Evolutionary conservation across 2,888 invertebrate genomes (phyloP).

Genomic region (Pterostichus madidus): DNA sequence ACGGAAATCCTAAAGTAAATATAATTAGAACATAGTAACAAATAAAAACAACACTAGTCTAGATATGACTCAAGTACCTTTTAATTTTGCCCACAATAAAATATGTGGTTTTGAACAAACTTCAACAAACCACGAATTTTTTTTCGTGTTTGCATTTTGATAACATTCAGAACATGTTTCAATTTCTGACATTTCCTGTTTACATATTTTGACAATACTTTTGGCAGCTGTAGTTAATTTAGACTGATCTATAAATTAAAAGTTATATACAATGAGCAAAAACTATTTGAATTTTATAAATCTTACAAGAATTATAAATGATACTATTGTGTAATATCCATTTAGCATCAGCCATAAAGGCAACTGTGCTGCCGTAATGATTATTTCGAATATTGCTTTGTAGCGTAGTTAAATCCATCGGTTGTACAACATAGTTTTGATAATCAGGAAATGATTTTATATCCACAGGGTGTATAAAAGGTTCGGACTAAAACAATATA

Average conservation of each 20-base stretch:
- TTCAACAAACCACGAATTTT: slow-evolving; percentile 93
- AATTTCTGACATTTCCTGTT: slow-evolving; percentile 94
- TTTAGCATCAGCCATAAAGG: slow-evolving; percentile 93
- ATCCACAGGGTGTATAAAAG: slow-evolving; percentile 89
- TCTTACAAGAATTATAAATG: slow-evolving; percentile 92
- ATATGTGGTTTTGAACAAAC: slow-evolving; percentile 94
- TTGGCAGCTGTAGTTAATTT: slow-evolving; percentile 89
- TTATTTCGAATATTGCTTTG: slow-evolving; percentile 87
- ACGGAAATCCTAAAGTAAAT: slow-evolving; percentile 87
- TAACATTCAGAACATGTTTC: slow-evolving; percentile 97
- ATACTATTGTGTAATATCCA: slow-evolving; percentile 97
- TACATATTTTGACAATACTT: slow-evolving; percentile 89
- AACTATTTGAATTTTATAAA: not conserved
- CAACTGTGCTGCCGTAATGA: slow-evolving; percentile 91
- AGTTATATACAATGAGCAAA: slow-evolving; percentile 15
- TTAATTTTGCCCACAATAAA: slow-evolving; percentile 96
- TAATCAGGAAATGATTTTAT: slow-evolving; percentile 86
- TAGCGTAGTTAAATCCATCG: slow-evolving; percentile 90
- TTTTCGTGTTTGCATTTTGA: slow-evolving; percentile 88
- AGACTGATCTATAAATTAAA: slow-evolving; percentile 82
- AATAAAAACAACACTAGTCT: not conserved
- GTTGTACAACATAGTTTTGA: slow-evolving; percentile 89
- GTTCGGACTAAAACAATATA: slow-evolving; percentile 82
- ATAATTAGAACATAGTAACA: not conserved
- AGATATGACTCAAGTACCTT: slow-evolving; percentile 79